Percentiles rank a stretch among this genome's conserved stretches.
Conservation (phyloP, 37 sponge, comb jelly and placozoan genomes). For the Spongia lamella region DNA sequence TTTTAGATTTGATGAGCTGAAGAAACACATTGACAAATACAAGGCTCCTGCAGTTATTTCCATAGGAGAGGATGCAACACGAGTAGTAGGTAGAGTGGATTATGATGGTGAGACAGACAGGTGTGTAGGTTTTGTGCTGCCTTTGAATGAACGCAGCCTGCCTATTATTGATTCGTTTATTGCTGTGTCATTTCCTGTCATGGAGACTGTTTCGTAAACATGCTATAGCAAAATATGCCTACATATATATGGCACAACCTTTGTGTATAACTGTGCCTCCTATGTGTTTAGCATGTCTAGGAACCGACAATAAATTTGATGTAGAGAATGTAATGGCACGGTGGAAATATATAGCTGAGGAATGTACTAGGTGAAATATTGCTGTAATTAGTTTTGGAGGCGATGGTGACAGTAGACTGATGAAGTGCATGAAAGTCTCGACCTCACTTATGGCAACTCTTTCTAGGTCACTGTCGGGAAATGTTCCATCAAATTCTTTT, state of each 20-base stretch:
- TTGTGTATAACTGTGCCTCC: constrained; percentile 12
- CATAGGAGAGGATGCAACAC: constrained; percentile 43
- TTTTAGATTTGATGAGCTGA: constrained; percentile 31
- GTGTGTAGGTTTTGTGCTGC: constrained; percentile 38
- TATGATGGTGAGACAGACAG: constrained; percentile 29
- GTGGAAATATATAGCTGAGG: constrained; percentile 11
- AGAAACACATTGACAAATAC: constrained; percentile 4
- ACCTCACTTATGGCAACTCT: neutral
- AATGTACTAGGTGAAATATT: constrained; percentile 18
- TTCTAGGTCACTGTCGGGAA: neutral
- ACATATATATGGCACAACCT: constrained; percentile 41
- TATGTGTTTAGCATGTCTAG: constrained; percentile 24
- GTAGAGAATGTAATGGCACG: constrained; percentile 23
- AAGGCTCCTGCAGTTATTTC: neutral
- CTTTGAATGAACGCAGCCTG: constrained; percentile 12
- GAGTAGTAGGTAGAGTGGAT: constrained; percentile 19
- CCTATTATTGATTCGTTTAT: constrained; percentile 12
- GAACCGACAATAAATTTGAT: constrained; percentile 30
- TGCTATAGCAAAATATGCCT: constrained; percentile 27
- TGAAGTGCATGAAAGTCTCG: constrained; percentile 29
- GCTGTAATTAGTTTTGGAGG: constrained; percentile 28
- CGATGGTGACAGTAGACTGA: constrained; percentile 30
- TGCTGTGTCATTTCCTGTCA: constrained; percentile 22
- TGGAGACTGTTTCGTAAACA: constrained; percentile 2
- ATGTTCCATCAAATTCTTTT: neutral